Evolutionary conservation across 1,140 invertebrate species (phyloP).

Genomic region (Radopholus similis): DNA sequence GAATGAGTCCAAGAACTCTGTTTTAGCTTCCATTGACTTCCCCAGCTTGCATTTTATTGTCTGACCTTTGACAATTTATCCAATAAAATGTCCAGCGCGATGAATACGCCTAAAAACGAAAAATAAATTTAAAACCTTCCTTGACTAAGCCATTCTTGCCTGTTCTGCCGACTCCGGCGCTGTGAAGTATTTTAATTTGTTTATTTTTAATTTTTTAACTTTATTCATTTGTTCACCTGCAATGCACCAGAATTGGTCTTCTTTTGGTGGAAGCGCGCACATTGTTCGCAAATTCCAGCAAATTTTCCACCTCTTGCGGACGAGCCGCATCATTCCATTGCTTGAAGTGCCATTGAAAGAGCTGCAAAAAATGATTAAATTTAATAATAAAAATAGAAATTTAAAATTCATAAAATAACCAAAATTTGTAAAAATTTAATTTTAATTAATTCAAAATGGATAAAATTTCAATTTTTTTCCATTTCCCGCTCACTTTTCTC

Average conservation of each 20-base stretch:
- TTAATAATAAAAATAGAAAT: constrained; percentile 2
- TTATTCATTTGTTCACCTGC: no score
- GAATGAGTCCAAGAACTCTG: no score
- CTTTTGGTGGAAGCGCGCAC: constrained; percentile 29
- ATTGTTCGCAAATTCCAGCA: constrained; percentile 37
- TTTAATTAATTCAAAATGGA: not conserved
- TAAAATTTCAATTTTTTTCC: no score
- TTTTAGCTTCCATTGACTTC: no score
- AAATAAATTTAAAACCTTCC: no score
- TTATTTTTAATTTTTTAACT: not conserved
- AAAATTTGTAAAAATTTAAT: not conserved
- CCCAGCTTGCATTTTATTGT: no score
- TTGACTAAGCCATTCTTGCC: no score
- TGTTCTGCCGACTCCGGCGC: constrained; percentile 63
- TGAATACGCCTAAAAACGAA: no score
- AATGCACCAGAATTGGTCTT: constrained; percentile 37
- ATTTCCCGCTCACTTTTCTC: constrained; percentile 29
- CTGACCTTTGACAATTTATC: constrained; percentile 50
- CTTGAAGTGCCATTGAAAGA: constrained; percentile 48
- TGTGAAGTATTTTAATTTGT: constrained; percentile 37
- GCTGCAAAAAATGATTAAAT: constrained; percentile 12
- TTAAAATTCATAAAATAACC: not conserved
- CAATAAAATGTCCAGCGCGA: constrained; percentile 61
- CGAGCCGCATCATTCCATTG: constrained; percentile 34
- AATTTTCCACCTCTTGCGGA: constrained; percentile 25